phyloP scores from a whole-genome alignment of 2,113 vertebrate species.

The Labeo catla region DNA sequence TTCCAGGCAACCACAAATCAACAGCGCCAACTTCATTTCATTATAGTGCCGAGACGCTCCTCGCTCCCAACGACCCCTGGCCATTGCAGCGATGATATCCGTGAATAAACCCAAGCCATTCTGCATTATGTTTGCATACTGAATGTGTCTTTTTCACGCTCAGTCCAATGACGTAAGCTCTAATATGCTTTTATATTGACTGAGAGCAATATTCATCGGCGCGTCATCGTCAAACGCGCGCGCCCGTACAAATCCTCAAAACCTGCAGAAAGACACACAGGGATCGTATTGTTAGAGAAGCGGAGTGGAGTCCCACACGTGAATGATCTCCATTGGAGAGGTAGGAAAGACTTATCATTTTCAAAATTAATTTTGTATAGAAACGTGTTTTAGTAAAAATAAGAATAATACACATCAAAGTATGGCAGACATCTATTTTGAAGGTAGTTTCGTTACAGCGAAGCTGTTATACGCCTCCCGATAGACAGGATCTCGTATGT shows the following conservation, averaged over 20 bases:
- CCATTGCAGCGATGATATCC: background rate
- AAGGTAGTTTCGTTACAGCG: background rate
- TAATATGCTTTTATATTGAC: background rate
- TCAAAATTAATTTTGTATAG: background rate
- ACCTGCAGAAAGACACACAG: conserved; percentile 41
- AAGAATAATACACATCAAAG: background rate
- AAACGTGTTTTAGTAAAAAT: background rate
- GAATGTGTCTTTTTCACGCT: background rate
- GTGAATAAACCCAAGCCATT: background rate
- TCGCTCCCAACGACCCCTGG: too few species aligned
- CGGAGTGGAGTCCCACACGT: background rate
- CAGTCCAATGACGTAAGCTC: background rate
- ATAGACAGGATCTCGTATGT: background rate
- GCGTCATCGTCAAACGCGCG: conserved; percentile 39
- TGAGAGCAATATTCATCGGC: conserved; percentile 2
- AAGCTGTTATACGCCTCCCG: background rate
- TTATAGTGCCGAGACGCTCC: conserved; percentile 3
- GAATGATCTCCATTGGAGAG: conserved; percentile 3
- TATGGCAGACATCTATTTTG: background rate
- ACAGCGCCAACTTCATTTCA: conserved; percentile 39
- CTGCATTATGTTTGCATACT: too few species aligned
- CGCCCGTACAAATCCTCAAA: conserved; percentile 32
- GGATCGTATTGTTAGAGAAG: conserved; percentile 46
- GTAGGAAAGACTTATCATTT: background rate
- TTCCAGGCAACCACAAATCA: conserved; percentile 28